Conservation (phyloP, 2,113 vertebrate genomes). For the Pimephales promelas region DNA sequence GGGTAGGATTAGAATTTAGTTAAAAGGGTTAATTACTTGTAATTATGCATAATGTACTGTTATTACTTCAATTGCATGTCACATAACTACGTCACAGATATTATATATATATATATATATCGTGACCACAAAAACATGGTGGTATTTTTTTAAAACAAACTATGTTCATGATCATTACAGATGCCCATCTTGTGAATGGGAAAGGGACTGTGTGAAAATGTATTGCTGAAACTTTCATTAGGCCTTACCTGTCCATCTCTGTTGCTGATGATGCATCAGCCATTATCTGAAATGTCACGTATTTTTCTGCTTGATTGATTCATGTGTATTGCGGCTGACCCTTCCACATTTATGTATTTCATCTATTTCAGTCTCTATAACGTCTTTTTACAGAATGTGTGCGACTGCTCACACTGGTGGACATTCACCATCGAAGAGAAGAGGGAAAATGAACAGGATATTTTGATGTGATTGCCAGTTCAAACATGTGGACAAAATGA, state of each 20-base stretch:
- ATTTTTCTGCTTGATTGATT: constrained; percentile 37
- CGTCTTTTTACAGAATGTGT: constrained; percentile 1
- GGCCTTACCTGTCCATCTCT: background rate
- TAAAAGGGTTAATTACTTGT: no score
- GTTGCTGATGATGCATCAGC: background rate
- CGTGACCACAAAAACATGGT: background rate
- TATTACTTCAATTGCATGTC: no score
- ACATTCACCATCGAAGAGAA: background rate
- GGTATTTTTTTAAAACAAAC: background rate
- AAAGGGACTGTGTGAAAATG: constrained; percentile 9
- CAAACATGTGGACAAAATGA: background rate
- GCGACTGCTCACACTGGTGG: background rate
- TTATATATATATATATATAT: no score
- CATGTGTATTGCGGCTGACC: constrained; percentile 2
- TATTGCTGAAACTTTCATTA: constrained; percentile 37
- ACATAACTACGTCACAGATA: no score
- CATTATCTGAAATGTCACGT: constrained; percentile 22
- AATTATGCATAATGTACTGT: no score
- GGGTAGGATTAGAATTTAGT: no score
- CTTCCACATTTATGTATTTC: background rate
- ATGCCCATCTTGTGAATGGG: constrained; percentile 5
- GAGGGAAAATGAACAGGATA: background rate
- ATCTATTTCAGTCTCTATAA: constrained; percentile 40
- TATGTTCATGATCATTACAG: background rate
- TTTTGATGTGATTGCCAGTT: background rate